Percentiles rank a stretch among this genome's conserved stretches.
Evolutionary conservation across 2,797 vertebrate genomes (phyloP).

Genomic region (Sandelia bainsii): DNA sequence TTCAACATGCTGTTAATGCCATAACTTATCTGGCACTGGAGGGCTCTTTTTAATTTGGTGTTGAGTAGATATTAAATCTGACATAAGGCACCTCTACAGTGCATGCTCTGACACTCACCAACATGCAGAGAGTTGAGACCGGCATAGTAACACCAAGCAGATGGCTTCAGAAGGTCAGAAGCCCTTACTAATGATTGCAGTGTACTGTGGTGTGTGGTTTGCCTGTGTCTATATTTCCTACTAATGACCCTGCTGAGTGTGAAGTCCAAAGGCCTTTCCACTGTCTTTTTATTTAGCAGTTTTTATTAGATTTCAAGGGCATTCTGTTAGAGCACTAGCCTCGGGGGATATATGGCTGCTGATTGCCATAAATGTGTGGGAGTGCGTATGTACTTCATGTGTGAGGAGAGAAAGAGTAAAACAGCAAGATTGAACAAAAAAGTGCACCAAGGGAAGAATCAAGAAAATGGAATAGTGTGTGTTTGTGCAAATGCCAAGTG

Average conservation of each 20-base stretch:
- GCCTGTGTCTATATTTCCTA: constrained; percentile 50
- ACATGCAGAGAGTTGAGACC: constrained; percentile 59
- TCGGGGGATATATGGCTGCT: constrained; percentile 42
- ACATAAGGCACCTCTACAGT: constrained; percentile 63
- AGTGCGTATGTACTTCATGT: constrained; percentile 2
- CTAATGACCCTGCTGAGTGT: constrained; percentile 63
- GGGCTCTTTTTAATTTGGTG: constrained; percentile 50
- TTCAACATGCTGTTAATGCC: constrained; percentile 16
- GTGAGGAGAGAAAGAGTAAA: constrained; percentile 11
- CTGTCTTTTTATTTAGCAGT: constrained; percentile 74
- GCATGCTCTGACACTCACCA: constrained; percentile 60
- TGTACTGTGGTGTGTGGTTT: constrained; percentile 42
- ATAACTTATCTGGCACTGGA: constrained; percentile 29
- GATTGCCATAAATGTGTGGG: constrained; percentile 52
- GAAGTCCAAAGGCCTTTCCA: constrained; percentile 58
- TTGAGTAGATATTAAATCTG: constrained; percentile 46
- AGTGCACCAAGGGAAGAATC: constrained; percentile 6
- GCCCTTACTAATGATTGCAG: constrained; percentile 60
- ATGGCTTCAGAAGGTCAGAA: constrained; percentile 79
- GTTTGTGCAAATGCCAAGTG: constrained; percentile 12
- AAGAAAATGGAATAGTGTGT: constrained; percentile 10
- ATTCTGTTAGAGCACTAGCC: constrained; percentile 56
- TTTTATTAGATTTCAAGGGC: constrained; percentile 79
- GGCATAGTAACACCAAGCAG: constrained; percentile 66
- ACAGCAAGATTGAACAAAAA: constrained; percentile 20